phyloP scores from a whole-genome alignment of 2,113 vertebrate species.

The Lanius collurio region DNA sequence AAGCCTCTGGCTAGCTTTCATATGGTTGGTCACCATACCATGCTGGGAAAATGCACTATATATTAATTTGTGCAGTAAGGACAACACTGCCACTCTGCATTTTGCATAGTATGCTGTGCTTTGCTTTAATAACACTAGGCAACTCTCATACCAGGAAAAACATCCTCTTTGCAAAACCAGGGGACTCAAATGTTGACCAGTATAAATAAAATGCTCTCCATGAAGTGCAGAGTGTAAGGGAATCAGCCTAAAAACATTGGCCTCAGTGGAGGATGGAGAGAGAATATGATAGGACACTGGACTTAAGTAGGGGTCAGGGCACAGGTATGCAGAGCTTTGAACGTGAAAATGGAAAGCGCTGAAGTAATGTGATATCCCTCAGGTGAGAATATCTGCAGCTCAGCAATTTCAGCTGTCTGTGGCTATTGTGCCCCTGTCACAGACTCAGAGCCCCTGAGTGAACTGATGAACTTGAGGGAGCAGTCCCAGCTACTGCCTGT shows the following conservation, averaged over 20 bases:
- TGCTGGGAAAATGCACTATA: neutral
- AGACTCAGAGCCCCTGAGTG: neutral
- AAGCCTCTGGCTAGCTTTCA: neutral
- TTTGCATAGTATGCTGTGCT: neutral
- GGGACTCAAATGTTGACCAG: neutral
- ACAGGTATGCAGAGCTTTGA: slow-evolving; percentile 60
- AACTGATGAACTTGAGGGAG: neutral
- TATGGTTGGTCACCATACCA: neutral
- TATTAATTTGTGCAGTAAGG: neutral
- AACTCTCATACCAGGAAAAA: neutral
- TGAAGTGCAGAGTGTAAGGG: neutral
- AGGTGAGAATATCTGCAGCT: neutral
- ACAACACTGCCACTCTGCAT: neutral
- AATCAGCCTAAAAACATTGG: neutral
- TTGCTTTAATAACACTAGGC: neutral
- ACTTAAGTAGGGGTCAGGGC: slow-evolving; percentile 40
- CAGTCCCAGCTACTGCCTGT: neutral
- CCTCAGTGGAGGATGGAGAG: neutral
- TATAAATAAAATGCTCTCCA: neutral
- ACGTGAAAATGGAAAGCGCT: neutral
- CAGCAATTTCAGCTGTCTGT: slow-evolving; percentile 17
- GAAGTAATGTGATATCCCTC: slow-evolving; percentile 17
- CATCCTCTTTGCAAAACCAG: neutral
- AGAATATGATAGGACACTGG: slow-evolving; percentile 49
- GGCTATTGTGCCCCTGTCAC: neutral